These are phyloP conservation scores for Colletes latitarsis DNA, from an alignment of 1,140 invertebrate genomes.

Conservation along the genomic window DNA sequence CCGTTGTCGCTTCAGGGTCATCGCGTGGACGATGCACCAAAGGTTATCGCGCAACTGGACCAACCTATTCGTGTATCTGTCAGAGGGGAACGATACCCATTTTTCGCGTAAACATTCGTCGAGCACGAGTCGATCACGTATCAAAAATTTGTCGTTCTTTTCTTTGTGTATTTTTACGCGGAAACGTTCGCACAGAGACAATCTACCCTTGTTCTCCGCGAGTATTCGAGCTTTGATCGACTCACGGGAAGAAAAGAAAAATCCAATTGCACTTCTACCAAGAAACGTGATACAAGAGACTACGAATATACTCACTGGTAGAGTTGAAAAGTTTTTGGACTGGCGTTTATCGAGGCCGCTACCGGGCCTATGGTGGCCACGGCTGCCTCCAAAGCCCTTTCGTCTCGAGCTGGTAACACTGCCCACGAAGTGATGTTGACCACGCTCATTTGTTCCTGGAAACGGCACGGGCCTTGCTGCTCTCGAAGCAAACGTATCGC, in stretches of 20 bases:
- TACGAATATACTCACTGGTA: slow-evolving; percentile 84
- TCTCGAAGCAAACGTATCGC: neutral
- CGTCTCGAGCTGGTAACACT: slow-evolving; percentile 85
- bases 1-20: slow-evolving; percentile 19
- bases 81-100: neutral
- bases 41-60: slow-evolving; percentile 49
- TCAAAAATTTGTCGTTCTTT: neutral
- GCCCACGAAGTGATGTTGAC: slow-evolving; percentile 86
- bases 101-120: slow-evolving; percentile 40
- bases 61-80: slow-evolving; percentile 50
- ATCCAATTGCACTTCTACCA: too few species aligned
- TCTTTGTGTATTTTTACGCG: neutral
- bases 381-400: slow-evolving; percentile 85
- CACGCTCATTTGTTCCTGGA: slow-evolving; percentile 79
- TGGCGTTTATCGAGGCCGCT: slow-evolving; percentile 88
- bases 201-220: too few species aligned
- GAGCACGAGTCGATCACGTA: slow-evolving; percentile 14
- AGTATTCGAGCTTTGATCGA: too few species aligned
- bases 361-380: slow-evolving; percentile 87
- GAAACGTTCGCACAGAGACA: too few species aligned
- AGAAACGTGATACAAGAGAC: neutral
- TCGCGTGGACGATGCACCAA: slow-evolving; percentile 27
- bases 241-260: too few species aligned
- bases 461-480: slow-evolving; percentile 85
- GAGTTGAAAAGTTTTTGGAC: slow-evolving; percentile 88